Evolutionary conservation across 2,113 vertebrate species (phyloP).

Genomic region (Sinocyclocheilus grahami): DNA sequence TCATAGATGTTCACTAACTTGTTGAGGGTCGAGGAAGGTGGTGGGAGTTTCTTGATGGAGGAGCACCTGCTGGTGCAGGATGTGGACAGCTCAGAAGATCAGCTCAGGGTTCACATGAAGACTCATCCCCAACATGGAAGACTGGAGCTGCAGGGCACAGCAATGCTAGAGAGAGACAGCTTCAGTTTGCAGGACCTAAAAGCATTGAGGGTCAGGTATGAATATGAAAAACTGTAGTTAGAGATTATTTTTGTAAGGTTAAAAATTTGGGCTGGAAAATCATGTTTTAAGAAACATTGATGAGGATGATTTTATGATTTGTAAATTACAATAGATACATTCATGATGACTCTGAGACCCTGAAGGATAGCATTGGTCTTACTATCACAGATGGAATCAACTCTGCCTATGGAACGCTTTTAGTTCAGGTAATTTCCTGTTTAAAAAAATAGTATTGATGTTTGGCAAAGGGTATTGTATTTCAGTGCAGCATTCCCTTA

Average conservation of each 20-base stretch:
- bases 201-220: conserved; percentile 66
- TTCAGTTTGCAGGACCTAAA: conserved; percentile 64
- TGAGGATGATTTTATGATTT: background rate
- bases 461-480: background rate
- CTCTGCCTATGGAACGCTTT: conserved; percentile 77
- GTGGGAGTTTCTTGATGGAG: conserved; percentile 66
- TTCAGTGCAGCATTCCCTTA: background rate
- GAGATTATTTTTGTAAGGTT: background rate
- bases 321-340: conserved; percentile 75
- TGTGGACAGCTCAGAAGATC: conserved; percentile 69
- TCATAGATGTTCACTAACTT: conserved; percentile 76
- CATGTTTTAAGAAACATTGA: background rate
- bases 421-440: conserved; percentile 73
- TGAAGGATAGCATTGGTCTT: conserved; percentile 79
- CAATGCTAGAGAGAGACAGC: conserved; percentile 59
- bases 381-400: conserved; percentile 86
- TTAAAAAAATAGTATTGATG: background rate
- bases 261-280: background rate
- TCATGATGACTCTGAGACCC: conserved; percentile 87
- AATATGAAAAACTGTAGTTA: background rate
- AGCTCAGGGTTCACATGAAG: conserved; percentile 67
- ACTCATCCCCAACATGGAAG: conserved; percentile 58
- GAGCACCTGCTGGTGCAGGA: conserved; percentile 76
- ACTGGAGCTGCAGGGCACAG: conserved; percentile 64
- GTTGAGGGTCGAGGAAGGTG: conserved; percentile 72